Conservation (phyloP, 2,797 vertebrate genomes). For the Macropus fuliginosus region DNA sequence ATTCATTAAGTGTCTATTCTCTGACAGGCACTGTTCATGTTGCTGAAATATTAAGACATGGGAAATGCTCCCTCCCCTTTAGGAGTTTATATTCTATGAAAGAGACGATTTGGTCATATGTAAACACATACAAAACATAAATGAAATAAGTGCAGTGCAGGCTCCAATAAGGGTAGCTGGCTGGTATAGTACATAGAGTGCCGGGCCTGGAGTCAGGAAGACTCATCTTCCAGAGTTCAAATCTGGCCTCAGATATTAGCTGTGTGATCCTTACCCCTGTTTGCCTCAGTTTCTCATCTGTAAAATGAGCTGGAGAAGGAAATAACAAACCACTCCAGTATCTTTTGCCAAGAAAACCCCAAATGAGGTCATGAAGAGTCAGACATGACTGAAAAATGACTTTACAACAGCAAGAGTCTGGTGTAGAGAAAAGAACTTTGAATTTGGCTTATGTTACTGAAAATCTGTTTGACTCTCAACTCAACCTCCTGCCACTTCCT, state of each 20-base stretch:
- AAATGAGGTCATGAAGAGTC: neutral
- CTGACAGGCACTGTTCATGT: neutral
- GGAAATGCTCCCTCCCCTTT: neutral
- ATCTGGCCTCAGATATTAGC: neutral
- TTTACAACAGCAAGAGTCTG: neutral
- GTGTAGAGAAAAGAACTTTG: neutral
- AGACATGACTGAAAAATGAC: neutral
- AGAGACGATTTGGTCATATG: neutral
- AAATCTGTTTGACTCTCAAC: too few relatives aligned
- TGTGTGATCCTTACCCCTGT: neutral
- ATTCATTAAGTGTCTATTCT: constrained; percentile 1
- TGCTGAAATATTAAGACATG: neutral
- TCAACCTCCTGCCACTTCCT: neutral
- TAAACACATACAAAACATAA: neutral
- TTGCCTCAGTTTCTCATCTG: neutral
- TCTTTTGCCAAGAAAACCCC: neutral
- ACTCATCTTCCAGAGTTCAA: neutral
- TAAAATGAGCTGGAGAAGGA: neutral
- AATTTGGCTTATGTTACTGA: neutral
- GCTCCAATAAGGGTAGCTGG: neutral
- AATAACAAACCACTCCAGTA: neutral
- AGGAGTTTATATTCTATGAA: neutral
- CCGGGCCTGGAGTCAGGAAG: neutral
- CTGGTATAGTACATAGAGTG: neutral
- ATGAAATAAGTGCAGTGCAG: neutral